A percentile compares a stretch with the other conserved stretches of the same genome.
Evolutionary conservation across 2,888 invertebrate genomes (phyloP).

Genomic region (Hypercompe scribonia): DNA sequence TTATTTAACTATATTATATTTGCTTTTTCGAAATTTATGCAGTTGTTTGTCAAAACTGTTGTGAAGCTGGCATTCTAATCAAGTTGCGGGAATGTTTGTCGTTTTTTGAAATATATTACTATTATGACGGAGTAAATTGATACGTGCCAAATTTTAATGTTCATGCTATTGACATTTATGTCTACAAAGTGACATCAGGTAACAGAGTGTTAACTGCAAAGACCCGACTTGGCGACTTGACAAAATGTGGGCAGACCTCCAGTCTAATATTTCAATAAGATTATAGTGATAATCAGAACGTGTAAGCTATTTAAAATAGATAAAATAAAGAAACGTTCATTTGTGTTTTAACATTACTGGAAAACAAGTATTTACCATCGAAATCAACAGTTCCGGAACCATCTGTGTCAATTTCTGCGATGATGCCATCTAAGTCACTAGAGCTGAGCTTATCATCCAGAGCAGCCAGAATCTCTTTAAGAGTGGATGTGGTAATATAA

Average conservation of each 20-base stretch:
- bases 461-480: conserved; percentile 97
- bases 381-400: conserved; percentile 99
- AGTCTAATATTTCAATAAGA: conserved; percentile 43
- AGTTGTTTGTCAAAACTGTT: conserved; percentile 50
- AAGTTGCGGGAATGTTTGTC: conserved; percentile 30
- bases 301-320: conserved; percentile 24
- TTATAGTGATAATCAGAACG: conserved; percentile 31
- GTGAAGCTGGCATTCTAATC: conserved; percentile 24
- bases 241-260: conserved; percentile 48
- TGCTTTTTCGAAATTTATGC: conserved; percentile 50
- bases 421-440: conserved; percentile 98
- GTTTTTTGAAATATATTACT: conserved; percentile 41
- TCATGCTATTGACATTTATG: conserved; percentile 49
- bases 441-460: conserved; percentile 97
- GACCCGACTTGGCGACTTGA: conserved; percentile 44
- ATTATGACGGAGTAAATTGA: conserved; percentile 35
- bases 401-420: conserved; percentile 98
- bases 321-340: conserved; percentile 7
- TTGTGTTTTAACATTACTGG: conserved; percentile 3
- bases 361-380: conserved; percentile 90
- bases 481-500: conserved; percentile 95
- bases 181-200: conserved; percentile 45
- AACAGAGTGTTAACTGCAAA: conserved; percentile 44
- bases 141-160: conserved; percentile 52
- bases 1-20: conserved; percentile 40